phyloP scores from a whole-genome alignment of 2,113 vertebrate genomes.

The Notothenia coriiceps region DNA sequence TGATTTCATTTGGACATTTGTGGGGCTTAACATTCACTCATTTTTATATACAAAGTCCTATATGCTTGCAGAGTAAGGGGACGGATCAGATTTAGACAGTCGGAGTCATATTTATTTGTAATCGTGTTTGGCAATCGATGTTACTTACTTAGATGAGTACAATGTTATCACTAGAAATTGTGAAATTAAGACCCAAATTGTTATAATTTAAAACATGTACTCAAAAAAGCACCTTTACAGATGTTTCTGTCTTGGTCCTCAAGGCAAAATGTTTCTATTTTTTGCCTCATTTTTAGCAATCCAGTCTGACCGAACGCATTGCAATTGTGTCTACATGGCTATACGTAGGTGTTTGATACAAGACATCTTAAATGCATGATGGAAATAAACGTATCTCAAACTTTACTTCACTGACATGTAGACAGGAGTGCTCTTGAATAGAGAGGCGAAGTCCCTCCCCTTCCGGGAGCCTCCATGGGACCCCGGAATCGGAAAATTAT shows the following conservation, averaged over 20 bases:
- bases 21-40: background rate
- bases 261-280: background rate
- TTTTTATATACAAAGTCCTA: background rate
- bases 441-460: too few relatives aligned
- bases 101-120: background rate
- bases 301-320: background rate
- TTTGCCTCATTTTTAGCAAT: background rate
- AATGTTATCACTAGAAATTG: background rate
- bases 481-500: too few relatives aligned
- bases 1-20: slow-evolving; percentile 6
- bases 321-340: background rate
- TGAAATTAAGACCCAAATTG: background rate
- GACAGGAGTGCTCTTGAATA: too few relatives aligned
- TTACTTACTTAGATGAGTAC: background rate
- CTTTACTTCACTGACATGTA: background rate
- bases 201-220: background rate
- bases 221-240: background rate
- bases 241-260: background rate
- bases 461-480: too few relatives aligned
- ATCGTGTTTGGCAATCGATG: background rate
- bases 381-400: background rate
- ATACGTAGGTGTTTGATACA: background rate
- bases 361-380: background rate
- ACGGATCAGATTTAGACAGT: background rate
- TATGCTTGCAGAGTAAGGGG: background rate